Evolutionary conservation across 2,888 invertebrate genomes (phyloP).

Genomic region (Cataglyphis livida): DNA sequence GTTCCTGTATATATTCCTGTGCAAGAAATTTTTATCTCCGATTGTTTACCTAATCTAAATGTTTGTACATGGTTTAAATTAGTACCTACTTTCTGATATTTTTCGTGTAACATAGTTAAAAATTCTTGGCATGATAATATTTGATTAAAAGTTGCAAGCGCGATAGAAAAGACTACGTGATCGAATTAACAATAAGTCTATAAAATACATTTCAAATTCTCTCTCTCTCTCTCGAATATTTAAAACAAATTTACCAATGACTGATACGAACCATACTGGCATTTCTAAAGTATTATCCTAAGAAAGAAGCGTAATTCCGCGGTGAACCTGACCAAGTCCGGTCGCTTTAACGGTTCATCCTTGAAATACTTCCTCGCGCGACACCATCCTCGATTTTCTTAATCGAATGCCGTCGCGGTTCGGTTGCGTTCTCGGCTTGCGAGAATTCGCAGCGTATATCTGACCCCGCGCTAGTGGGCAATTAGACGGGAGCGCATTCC

Average conservation of each 20-base stretch:
- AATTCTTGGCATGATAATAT: not conserved
- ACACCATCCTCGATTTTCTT: conserved; percentile 53
- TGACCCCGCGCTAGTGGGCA: conserved; percentile 61
- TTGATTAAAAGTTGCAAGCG: conserved; percentile 36
- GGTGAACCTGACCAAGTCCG: conserved; percentile 7
- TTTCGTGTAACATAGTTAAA: not conserved
- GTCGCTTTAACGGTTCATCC: not conserved
- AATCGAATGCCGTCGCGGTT: conserved; percentile 47
- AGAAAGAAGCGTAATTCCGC: not conserved
- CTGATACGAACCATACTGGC: not conserved
- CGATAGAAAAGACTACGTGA: conserved; percentile 15
- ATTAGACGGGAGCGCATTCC: conserved; percentile 72
- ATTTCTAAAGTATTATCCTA: not conserved
- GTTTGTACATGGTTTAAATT: not conserved
- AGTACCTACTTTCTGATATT: not conserved
- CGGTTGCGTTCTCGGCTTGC: not conserved
- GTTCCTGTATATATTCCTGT: not conserved
- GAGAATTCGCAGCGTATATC: conserved; percentile 55
- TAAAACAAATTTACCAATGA: not conserved
- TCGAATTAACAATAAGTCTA: not conserved
- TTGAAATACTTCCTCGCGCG: not conserved
- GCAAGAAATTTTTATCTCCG: not conserved
- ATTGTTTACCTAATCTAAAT: not conserved
- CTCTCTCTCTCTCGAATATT: not conserved
- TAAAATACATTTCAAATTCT: conserved; percentile 5